Evolutionary conservation across 2,797 vertebrate species (phyloP).

Genomic region (Saxicola maurus): DNA sequence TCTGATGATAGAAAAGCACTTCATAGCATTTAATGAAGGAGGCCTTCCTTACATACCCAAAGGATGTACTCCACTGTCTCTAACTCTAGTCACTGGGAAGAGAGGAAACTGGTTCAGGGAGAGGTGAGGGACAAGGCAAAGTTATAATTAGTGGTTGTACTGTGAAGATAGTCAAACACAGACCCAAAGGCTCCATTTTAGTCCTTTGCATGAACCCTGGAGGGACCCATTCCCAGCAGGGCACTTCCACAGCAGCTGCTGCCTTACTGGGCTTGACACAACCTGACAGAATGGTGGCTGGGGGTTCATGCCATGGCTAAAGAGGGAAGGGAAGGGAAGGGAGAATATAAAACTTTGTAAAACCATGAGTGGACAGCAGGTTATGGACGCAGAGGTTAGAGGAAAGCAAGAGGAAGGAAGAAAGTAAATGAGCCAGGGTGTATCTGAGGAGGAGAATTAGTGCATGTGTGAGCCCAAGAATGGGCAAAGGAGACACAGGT

Average conservation of each 20-base stretch:
- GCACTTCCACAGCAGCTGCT: not conserved
- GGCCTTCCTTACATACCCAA: conserved; percentile 11
- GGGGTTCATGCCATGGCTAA: not conserved
- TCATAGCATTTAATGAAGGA: conserved; percentile 55
- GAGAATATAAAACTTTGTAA: not conserved
- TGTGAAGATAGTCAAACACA: not conserved
- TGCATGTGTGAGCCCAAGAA: not conserved
- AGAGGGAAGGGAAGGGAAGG: not conserved
- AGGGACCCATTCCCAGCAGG: not conserved
- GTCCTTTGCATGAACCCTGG: not conserved
- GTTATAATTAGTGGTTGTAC: not conserved
- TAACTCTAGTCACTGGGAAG: not conserved
- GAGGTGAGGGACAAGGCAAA: conserved; percentile 15
- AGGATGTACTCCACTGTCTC: conserved; percentile 11
- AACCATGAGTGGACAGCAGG: not conserved
- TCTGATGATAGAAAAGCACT: conserved; percentile 43
- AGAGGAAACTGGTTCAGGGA: conserved; percentile 19
- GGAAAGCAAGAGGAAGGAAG: not conserved
- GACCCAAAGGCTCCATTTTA: not conserved
- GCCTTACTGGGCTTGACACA: not conserved
- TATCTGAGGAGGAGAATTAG: not conserved
- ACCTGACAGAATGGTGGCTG: not conserved
- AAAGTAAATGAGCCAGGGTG: not conserved
- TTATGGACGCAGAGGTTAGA: not conserved
- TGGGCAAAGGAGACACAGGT: not conserved